Conservation (phyloP, 2,113 vertebrate species). For the Cyprinodon brontotheroides region DNA sequence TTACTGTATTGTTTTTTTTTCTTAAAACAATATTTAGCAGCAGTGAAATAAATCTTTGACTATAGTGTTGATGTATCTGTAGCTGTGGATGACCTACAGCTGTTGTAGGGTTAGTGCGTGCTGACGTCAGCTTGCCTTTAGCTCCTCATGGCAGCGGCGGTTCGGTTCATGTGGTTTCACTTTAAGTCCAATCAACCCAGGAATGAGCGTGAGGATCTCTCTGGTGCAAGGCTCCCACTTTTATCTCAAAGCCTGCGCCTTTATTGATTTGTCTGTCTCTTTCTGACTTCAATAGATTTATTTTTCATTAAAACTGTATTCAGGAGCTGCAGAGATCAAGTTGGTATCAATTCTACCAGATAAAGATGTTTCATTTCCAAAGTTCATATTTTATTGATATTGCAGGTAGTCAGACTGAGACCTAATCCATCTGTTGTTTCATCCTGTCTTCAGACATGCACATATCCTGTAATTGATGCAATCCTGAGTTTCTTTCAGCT, state of each 20-base stretch:
- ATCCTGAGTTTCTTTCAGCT: conserved; percentile 62
- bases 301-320: conserved; percentile 69
- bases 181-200: conserved; percentile 76
- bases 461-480: conserved; percentile 68
- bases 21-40: neutral
- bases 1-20: neutral
- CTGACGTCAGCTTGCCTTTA: neutral
- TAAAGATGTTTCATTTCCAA: conserved; percentile 28
- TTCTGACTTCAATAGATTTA: conserved; percentile 57
- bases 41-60: no score
- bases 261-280: conserved; percentile 63
- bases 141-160: conserved; percentile 36
- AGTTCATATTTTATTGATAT: conserved; percentile 4
- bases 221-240: conserved; percentile 54
- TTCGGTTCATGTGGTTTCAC: conserved; percentile 76
- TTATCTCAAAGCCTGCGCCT: conserved; percentile 61
- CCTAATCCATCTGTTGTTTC: conserved; percentile 29
- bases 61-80: neutral
- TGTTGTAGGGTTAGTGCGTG: neutral
- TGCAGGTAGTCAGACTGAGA: conserved; percentile 8
- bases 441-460: conserved; percentile 35
- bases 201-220: conserved; percentile 71
- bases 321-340: conserved; percentile 41
- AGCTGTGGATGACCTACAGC: neutral
- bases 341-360: conserved; percentile 39